Evolutionary conservation across 1,140 invertebrate species (phyloP).

Genomic region (Gonatopus flavifemur): DNA sequence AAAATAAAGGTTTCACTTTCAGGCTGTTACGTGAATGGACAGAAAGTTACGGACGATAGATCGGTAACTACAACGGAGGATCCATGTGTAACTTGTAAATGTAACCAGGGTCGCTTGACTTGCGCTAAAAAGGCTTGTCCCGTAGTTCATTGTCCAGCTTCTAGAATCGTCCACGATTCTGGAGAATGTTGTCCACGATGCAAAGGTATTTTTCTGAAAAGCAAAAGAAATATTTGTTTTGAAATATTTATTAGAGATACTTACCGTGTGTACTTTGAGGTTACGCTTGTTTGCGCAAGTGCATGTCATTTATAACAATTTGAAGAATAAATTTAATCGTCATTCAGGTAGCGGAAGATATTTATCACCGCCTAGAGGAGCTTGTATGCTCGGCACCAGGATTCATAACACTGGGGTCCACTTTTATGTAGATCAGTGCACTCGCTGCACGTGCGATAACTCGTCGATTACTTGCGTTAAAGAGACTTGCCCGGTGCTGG

Average conservation of each 20-base stretch:
- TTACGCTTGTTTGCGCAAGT: background rate
- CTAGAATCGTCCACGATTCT: conserved; percentile 65
- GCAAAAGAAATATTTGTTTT: conserved; percentile 26
- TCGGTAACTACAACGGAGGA: conserved; percentile 78
- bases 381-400: conserved; percentile 71
- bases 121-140: conserved; percentile 85
- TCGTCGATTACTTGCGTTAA: conserved; percentile 76
- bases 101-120: conserved; percentile 71
- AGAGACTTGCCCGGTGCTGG: conserved; percentile 78
- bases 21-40: conserved; percentile 78
- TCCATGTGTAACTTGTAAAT: conserved; percentile 84
- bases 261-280: conserved; percentile 1
- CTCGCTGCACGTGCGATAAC: conserved; percentile 77
- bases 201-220: conserved; percentile 62
- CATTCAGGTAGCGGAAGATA: conserved; percentile 43
- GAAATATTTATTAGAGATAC: background rate
- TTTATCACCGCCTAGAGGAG: conserved; percentile 57
- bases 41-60: conserved; percentile 68
- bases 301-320: background rate
- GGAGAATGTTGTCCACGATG: conserved; percentile 86
- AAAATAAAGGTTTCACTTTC: too few relatives aligned
- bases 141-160: conserved; percentile 73
- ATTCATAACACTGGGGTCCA: conserved; percentile 62
- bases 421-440: conserved; percentile 77
- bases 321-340: too few relatives aligned